Base-by-base conservation (phyloP, 2,797 vertebrate species). In the Picus viridis region DNA sequence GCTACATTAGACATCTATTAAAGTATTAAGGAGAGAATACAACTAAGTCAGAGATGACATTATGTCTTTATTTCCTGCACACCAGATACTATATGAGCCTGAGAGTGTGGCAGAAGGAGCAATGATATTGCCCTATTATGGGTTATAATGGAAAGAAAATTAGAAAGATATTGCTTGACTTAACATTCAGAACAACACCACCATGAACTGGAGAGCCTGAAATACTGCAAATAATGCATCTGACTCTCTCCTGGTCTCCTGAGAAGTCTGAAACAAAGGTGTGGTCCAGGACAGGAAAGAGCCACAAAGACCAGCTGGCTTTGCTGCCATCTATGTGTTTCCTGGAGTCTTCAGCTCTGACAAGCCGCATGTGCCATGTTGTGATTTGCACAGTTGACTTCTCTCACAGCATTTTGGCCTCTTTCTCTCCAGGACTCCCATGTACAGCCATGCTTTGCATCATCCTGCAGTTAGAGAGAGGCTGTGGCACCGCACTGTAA, bases 1-100 rank as follows among this genome's bases (percentile, higher is more conserved):
- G 64, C 69, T 84, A 65, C 59, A 68, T 93, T 92, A 89, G 47
- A 18, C 56, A 81, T 83, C 58, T 90, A 57, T 92, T 89, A 90
- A 91, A 86, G 11, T 75, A 88, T 75, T 86, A 77, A 78, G 67
- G 14, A 41, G 58, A 56, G 49, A 93, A 89, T 83, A 27, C 63
- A 89, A 75, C 39, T 61, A 75, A 69, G 57, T 86, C 63, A 86
- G 74, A 93, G 77, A 84, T 34, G 3, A 20, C 39, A 51, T 77
- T 92, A 45, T 45, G 47, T 80, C 82, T 75, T 86, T 82, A 88
- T 91, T 87, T 82, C 41, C 45, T 43, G 13, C 23, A 36, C 51
- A 59, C 14, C 17, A 30, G 36, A 47, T 73, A 74, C 20, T 54
- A 32, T 32, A 64, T 18, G 10, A 0, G 0, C 45, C 43, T 65